Evolutionary conservation across 2,113 vertebrate species (phyloP), one percentile per base, ranked within the genome.

Genomic region (Amblyopsis rosae): DNA sequence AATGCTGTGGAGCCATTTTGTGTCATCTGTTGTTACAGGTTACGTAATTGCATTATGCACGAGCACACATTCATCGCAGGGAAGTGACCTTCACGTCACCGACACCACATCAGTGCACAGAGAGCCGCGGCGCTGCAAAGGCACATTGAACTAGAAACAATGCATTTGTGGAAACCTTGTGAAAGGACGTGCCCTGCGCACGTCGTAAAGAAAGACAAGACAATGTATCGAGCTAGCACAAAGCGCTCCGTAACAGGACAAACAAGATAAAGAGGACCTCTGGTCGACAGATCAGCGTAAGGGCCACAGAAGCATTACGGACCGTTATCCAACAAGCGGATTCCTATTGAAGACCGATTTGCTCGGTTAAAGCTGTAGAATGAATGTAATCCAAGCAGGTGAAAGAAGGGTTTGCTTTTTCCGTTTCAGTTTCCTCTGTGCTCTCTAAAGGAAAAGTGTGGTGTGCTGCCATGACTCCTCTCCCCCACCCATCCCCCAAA

Each of bases 301-400:
- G 51, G 73, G 47, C 56, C 65, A 12, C 51, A 41, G 59, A 58
- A 75, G 70, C 17, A 0, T 47, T 33, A 55, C 33, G 0, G n/a
- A 54, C 46, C 66, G 41, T 76, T 75, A 82, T 73, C 73, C 65
- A 33, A 76, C 10, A 1, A 19, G 66, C 13, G 60, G 26, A 74
- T 71, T 74, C 69, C 3, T 58, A 12, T 13, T 54, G 12, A 19
- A 54, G 53, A 45, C 69, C 65, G 66, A 70, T 74, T 79, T 82
- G 78, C 84, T 86, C 67, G 80, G 74, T 78, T 79, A 82, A 53
- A 73, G 9, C 73, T 72, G 59, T 81, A 75, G 72, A 81, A 81
- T 81, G 73, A 85, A 79, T 76, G 75, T 70, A 73, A 82, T 82
- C 26, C 26, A 85, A 86, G 77, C 73, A 70, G 49, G 79, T 56